Evolutionary conservation across 1,140 invertebrate genomes (phyloP), one percentile per base, ranked within the genome.

Genomic region (Euura saliciscinereae): DNA sequence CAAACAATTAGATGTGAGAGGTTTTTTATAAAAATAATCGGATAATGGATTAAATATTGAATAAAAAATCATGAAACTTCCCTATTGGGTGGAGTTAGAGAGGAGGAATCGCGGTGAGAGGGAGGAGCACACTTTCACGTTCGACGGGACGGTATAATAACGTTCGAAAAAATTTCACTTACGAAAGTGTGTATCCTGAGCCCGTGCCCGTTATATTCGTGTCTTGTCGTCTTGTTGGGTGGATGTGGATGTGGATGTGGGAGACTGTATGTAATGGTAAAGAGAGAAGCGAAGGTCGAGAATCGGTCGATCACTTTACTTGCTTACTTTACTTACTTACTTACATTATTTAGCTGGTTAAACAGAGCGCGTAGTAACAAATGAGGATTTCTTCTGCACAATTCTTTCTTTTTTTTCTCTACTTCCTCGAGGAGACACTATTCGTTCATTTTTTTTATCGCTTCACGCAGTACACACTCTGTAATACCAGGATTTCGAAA

Each of bases 141-240:
- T 28, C 28, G 28, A 28, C 28, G 28, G 28, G 11, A 8, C 46
- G 7, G 11, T 51, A 51, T 51, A 51, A 51, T 7, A 51, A 2
- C 46, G 11, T 51, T n/a, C 7, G 7, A 51, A 51, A 78, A 79
- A 81, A 85, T 85, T 85, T 85, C 83, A 84, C 83, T 83, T 79
- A 80, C 79, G 78, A 82, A 81, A 82, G 74, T 77, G 71, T 73
- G 46, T 51, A 51, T 51, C 1, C 46, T 51, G 2, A 0, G 46
- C 46, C 46, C 46, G 46, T 51, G 46, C n/a, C 46, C 7, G 28
- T 28, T 28, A 28, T 28, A 28, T 28, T 28, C 28, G 28, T 28
- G 28, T 28, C 28, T 51, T n/a, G 46, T 51, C 46, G 11, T 51
- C 46, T 8, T 28, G 28, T 8, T 28, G 28, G 28, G 28, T 28